Base-by-base conservation (phyloP, 1,140 invertebrate species). In the Dendroctonus valens region DNA sequence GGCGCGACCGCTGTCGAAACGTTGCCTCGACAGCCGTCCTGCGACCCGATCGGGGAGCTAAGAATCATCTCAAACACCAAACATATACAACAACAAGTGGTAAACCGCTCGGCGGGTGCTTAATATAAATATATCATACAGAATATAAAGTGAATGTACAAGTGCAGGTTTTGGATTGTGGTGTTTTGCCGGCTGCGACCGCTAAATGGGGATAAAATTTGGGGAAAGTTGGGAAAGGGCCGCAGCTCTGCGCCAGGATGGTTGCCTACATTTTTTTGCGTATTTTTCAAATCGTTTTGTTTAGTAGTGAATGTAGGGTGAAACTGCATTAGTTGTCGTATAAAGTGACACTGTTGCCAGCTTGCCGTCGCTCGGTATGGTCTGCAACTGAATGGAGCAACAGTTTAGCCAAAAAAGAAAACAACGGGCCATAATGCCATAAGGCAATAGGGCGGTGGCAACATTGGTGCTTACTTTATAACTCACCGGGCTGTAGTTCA, bases 401-500 rank as follows among this genome's bases (percentile, higher is more conserved):
- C 37, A 14, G 49, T 26, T 51, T 14, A 39, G 12, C 37, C 38
- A 39, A 37, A 39, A 11, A 26, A 14, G 11, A 9, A 11, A n/a
- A 0, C n/a, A 5, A 26, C 26, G 26, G 26, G 26, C 26, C 1
- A 26, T 3, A 26, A 26, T 3, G 26, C 26, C 26, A 26, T 2
- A 26, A 26, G 1, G 3, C 26, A 26, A 3, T 26, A 26, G 26
- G 26, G 26, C 26, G 26, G 26, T 26, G 26, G 26, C 26, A 26
- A 26, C 26, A 26, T 26, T 1, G 26, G 26, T 26, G 65, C 65
- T 67, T 67, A 65, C 57, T 69, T 67, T 67, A 54, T 60, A 51
- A 88, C 87, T 90, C 84, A 92, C 90, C 83, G 90, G 90, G 86
- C 89, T 92, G 82, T 92, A 92, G 84, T 91, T 92, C 81, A 92